Conservation (phyloP, 23 tunicate genomes). For the Phallusia fumigata region DNA sequence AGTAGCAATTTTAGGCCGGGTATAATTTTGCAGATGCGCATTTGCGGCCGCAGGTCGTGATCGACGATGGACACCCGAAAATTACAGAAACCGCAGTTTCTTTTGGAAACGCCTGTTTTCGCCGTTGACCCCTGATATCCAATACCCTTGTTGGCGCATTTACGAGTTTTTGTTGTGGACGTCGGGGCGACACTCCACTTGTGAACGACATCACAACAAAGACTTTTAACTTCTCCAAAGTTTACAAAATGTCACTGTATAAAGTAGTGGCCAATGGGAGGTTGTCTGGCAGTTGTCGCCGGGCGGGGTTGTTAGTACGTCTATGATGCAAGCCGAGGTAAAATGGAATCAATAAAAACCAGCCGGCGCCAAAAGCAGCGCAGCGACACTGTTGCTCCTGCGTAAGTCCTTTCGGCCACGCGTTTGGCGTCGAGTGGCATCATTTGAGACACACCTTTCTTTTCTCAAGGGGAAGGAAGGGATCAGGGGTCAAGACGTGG, state of each 20-base stretch:
- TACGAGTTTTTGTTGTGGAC: no score
- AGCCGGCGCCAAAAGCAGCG: background rate
- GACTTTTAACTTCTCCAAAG: background rate
- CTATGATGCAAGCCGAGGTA: background rate
- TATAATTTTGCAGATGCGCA: conserved; percentile 13
- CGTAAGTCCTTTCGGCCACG: background rate
- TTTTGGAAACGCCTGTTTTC: background rate
- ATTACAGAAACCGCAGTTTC: background rate
- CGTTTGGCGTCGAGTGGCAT: conserved; percentile 9
- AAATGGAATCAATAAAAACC: conserved; percentile 1
- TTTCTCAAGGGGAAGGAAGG: conserved; percentile 6
- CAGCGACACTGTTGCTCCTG: background rate
- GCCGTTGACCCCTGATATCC: background rate
- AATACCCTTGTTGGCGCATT: background rate
- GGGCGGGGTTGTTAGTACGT: background rate
- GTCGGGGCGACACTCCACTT: no score
- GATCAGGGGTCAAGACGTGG: background rate
- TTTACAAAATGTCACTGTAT: background rate
- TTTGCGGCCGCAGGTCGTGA: background rate
- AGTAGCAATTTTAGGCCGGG: background rate
- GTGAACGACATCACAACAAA: background rate
- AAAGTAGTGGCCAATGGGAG: background rate
- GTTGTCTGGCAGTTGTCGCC: background rate
- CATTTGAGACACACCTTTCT: background rate
- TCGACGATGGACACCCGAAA: background rate